phyloP scores from a whole-genome alignment of 2,888 invertebrate genomes.

The Eucera pruinosa region DNA sequence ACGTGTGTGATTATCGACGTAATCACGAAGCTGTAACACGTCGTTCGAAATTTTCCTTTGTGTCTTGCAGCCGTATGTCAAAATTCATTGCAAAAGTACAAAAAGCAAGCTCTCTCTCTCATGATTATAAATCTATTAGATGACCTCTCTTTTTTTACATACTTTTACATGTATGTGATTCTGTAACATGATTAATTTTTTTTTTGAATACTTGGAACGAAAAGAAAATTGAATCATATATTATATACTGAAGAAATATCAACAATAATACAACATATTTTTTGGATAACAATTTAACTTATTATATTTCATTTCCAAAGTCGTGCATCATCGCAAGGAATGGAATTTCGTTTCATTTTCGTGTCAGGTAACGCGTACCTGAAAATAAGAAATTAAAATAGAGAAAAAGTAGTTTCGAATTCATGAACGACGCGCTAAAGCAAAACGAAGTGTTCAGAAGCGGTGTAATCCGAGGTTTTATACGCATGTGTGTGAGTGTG shows the following conservation, averaged over 20 bases:
- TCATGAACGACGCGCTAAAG: not conserved
- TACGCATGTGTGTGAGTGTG: slow-evolving; percentile 38
- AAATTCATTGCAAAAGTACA: slow-evolving; percentile 26
- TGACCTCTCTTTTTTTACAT: not conserved
- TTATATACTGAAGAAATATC: too few relatives aligned
- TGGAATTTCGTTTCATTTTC: not conserved
- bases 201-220: accelerated
- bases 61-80: not conserved
- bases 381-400: not conserved
- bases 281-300: too few relatives aligned
- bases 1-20: not conserved
- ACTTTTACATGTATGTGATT: slow-evolving; percentile 3
- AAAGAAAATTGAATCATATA: not conserved
- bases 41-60: not conserved
- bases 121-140: slow-evolving; percentile 1
- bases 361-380: too few relatives aligned
- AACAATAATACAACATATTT: too few relatives aligned
- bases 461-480: slow-evolving; percentile 23
- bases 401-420: not conserved
- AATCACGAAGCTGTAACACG: not conserved
- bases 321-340: not conserved
- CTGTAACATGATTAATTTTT: not conserved
- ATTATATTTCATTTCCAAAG: not conserved
- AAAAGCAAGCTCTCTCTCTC: slow-evolving; percentile 49
- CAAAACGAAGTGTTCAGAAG: not conserved